Conservation (phyloP, 2,113 vertebrate species). For the Strigops habroptila region DNA sequence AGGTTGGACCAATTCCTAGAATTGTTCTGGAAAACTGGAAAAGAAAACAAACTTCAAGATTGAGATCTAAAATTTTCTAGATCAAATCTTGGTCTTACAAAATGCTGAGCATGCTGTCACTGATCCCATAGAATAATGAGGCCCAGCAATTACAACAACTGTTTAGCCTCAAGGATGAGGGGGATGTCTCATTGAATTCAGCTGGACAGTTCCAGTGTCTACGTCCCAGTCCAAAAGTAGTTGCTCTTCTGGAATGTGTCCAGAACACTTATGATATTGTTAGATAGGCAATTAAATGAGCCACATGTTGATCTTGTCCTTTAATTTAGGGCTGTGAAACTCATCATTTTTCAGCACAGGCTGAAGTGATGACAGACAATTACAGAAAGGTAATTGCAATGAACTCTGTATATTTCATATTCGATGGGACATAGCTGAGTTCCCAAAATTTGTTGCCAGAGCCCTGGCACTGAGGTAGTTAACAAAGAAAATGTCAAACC, state of each 20-base stretch:
- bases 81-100: conserved; percentile 28
- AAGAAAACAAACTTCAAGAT: not conserved
- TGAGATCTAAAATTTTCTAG: conserved; percentile 6
- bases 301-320: conserved; percentile 23
- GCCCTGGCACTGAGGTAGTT: conserved; percentile 22
- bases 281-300: conserved; percentile 9
- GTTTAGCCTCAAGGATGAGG: conserved; percentile 42
- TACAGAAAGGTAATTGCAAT: conserved; percentile 1
- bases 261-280: not conserved
- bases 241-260: not conserved
- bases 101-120: not conserved
- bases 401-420: not conserved
- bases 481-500: conserved; percentile 27
- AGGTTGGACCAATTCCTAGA: not conserved
- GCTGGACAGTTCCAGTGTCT: conserved; percentile 21
- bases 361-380: conserved; percentile 41
- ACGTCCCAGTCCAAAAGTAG: not conserved
- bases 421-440: not conserved
- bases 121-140: conserved; percentile 35
- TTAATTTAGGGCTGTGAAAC: not conserved
- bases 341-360: not conserved
- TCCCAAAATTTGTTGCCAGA: conserved; percentile 55
- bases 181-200: not conserved
- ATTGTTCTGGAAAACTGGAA: conserved; percentile 10
- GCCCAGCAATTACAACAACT: conserved; percentile 18